Evolutionary conservation across 2,797 vertebrate species (phyloP).

Genomic region (Malurus splendens): DNA sequence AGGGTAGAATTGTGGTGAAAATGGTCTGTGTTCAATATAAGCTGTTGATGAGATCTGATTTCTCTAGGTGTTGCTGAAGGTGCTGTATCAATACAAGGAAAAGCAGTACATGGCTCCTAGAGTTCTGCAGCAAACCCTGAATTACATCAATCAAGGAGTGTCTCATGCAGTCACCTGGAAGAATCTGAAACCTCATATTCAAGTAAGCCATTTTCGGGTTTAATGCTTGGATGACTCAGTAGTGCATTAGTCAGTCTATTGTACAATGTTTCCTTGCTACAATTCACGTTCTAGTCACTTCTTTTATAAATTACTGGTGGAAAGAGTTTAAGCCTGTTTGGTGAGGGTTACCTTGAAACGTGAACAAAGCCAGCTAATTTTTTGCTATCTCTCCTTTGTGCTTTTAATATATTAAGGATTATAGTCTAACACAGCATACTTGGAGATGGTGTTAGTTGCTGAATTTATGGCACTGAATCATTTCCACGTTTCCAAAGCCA

Average conservation of each 20-base stretch:
- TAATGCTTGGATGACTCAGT: not conserved
- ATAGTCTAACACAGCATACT: not conserved
- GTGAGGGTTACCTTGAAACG: not conserved
- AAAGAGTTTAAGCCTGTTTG: not conserved
- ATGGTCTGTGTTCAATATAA: constrained; percentile 47
- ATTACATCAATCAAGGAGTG: constrained; percentile 98
- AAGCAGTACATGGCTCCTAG: constrained; percentile 96
- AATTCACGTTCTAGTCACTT: not conserved
- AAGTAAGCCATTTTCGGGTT: constrained; percentile 74
- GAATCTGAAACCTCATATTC: constrained; percentile 95
- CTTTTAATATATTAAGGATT: not conserved
- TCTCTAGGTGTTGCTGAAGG: constrained; percentile 92
- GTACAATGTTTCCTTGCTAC: not conserved
- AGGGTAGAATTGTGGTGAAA: not conserved
- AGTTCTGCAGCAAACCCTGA: constrained; percentile 96
- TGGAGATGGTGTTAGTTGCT: not conserved
- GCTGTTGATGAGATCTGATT: constrained; percentile 19
- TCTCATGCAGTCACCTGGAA: constrained; percentile 98
- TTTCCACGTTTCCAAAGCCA: not conserved
- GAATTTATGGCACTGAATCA: not conserved
- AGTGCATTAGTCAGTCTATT: not conserved
- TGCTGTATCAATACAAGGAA: constrained; percentile 96
- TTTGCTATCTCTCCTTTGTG: not conserved
- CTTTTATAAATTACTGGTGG: not conserved
- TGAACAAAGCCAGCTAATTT: not conserved